Conservation (phyloP, 2,797 vertebrate species). For the Zenarchopterus dispar region DNA sequence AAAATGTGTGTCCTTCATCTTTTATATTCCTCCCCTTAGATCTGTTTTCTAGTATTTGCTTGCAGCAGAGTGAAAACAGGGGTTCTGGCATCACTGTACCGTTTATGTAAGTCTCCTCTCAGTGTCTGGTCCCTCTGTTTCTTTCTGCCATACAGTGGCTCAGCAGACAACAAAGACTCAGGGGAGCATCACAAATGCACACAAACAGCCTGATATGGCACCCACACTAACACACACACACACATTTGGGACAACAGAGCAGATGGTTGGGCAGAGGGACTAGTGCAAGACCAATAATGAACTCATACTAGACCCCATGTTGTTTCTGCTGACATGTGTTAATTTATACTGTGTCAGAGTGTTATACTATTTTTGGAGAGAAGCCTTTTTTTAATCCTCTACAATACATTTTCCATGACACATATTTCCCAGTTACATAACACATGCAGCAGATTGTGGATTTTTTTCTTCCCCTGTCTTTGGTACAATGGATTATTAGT, state of each 20-base stretch:
- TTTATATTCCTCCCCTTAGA: slow-evolving; percentile 28
- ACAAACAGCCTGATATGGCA: slow-evolving; percentile 8
- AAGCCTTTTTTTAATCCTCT: background rate
- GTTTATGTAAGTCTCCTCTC: slow-evolving; percentile 55
- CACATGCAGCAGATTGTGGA: background rate
- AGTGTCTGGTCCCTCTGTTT: slow-evolving; percentile 53
- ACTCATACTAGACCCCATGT: slow-evolving; percentile 44
- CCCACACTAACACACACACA: slow-evolving; percentile 13
- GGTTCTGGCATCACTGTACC: slow-evolving; percentile 48
- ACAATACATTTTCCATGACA: slow-evolving; percentile 26
- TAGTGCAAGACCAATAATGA: slow-evolving; percentile 61
- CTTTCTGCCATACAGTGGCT: slow-evolving; percentile 55
- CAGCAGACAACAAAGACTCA: slow-evolving; percentile 48
- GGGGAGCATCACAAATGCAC: slow-evolving; percentile 46
- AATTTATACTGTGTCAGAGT: slow-evolving; percentile 27
- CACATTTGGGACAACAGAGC: slow-evolving; percentile 45
- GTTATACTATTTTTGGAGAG: slow-evolving; percentile 9
- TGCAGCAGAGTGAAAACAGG: slow-evolving; percentile 52
- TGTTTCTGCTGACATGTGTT: slow-evolving; percentile 46
- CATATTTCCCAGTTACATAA: background rate
- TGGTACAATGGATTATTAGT: background rate
- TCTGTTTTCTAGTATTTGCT: slow-evolving; percentile 53
- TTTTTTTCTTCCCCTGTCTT: background rate
- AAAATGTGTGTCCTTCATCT: slow-evolving; percentile 35
- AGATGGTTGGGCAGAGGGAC: slow-evolving; percentile 64